These are phyloP conservation scores for Indri indri DNA, from an alignment of 2,113 vertebrate species.

Conservation along the genomic window DNA sequence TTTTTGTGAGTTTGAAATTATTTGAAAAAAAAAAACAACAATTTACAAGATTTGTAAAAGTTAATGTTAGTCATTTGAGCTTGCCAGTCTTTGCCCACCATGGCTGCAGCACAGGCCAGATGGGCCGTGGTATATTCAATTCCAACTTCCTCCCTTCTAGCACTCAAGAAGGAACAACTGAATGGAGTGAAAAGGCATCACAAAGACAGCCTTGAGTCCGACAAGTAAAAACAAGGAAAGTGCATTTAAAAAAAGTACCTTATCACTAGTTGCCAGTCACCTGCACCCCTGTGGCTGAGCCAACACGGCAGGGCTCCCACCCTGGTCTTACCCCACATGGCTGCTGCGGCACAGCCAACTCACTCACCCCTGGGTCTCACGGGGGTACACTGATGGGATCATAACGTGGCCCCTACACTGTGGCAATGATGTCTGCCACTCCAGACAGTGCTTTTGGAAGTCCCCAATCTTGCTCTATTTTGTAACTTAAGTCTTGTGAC, in stretches of 20 bases:
- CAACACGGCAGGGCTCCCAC: no score
- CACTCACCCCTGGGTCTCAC: neutral
- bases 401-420: neutral
- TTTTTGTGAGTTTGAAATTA: neutral
- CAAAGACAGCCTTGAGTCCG: neutral
- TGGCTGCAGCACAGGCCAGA: neutral
- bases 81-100: rapidly evolving
- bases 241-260: no score
- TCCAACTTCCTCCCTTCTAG: no score
- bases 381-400: no score
- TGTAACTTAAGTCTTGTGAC: neutral
- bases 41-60: neutral
- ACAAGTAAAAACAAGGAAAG: neutral
- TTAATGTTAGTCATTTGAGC: neutral
- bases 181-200: neutral
- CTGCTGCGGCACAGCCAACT: neutral
- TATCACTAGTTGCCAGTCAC: neutral
- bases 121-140: rapidly evolving
- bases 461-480: neutral
- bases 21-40: neutral
- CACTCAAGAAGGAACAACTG: neutral
- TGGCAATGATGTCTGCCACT: neutral
- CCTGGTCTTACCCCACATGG: neutral
- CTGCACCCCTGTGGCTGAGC: neutral
- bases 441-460: neutral